These are phyloP conservation scores for Lithodes maja DNA, from an alignment of 2,888 invertebrate genomes.

Conservation along the genomic window DNA sequence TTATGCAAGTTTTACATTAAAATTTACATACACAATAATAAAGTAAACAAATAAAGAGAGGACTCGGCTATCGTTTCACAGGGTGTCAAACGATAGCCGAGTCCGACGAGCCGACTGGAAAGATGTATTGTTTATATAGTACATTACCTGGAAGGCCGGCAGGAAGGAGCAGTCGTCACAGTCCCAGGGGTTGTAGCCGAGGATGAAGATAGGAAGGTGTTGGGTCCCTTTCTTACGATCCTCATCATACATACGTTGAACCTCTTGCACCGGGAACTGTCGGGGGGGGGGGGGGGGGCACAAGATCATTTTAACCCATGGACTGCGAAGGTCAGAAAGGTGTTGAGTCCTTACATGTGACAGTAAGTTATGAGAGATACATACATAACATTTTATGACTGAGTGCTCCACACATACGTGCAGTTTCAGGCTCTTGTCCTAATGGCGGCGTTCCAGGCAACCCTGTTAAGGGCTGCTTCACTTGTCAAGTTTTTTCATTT, in stretches of 20 bases:
- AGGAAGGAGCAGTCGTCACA: conserved; percentile 62
- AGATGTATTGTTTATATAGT: neutral
- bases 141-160: conserved; percentile 56
- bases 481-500: too few species aligned
- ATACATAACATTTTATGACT: too few species aligned
- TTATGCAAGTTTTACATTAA: too few species aligned
- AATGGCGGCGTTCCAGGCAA: too few species aligned
- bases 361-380: too few species aligned
- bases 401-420: too few species aligned
- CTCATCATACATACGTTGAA: conserved; percentile 36
- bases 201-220: conserved; percentile 40
- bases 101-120: neutral
- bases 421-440: too few species aligned
- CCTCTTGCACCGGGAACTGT: conserved; percentile 56
- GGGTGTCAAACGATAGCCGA: neutral
- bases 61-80: neutral
- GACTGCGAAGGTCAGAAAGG: too few species aligned
- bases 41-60: neutral
- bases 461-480: too few species aligned
- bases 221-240: conserved; percentile 29
- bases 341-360: too few species aligned
- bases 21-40: neutral
- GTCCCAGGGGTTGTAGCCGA: conserved; percentile 63
- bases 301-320: too few species aligned
- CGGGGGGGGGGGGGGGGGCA: too few species aligned